Evolutionary conservation across 1,140 invertebrate genomes (phyloP).

Genomic region (Eupristina koningsbergeri): DNA sequence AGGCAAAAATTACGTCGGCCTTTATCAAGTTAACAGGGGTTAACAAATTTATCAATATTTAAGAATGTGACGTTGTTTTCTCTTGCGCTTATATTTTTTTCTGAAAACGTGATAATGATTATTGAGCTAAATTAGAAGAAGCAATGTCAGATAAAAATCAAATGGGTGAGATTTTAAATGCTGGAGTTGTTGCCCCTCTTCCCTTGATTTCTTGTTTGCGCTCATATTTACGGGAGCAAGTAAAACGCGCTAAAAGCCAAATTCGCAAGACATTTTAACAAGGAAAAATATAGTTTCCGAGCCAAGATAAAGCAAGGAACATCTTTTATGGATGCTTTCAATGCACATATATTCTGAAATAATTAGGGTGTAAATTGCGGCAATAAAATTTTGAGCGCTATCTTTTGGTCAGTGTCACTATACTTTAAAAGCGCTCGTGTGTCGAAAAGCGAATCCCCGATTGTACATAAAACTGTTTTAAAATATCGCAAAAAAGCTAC

Average conservation of each 20-base stretch:
- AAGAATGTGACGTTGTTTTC: no score
- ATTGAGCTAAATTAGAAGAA: not conserved
- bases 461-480: slow-evolving; percentile 19
- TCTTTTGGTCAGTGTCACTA: slow-evolving; percentile 26
- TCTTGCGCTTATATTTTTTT: no score
- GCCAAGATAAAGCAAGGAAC: slow-evolving; percentile 6
- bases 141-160: no score
- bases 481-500: slow-evolving; percentile 26
- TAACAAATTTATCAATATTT: not conserved
- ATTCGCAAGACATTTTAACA: slow-evolving; percentile 3
- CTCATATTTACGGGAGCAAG: not conserved
- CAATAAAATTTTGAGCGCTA: slow-evolving; percentile 46
- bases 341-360: slow-evolving; percentile 37
- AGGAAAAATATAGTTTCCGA: slow-evolving; percentile 25
- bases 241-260: not conserved
- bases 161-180: not conserved
- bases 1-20: not conserved
- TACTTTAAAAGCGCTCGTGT: not conserved
- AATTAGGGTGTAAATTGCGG: slow-evolving; percentile 47
- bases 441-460: slow-evolving; percentile 18
- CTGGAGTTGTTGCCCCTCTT: no score
- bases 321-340: slow-evolving; percentile 46
- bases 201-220: no score
- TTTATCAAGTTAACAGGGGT: not conserved
- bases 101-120: no score